Evolutionary conservation across 2,888 invertebrate genomes (phyloP), one percentile per base, ranked within the genome.

Genomic region (Pelosia muscerda): DNA sequence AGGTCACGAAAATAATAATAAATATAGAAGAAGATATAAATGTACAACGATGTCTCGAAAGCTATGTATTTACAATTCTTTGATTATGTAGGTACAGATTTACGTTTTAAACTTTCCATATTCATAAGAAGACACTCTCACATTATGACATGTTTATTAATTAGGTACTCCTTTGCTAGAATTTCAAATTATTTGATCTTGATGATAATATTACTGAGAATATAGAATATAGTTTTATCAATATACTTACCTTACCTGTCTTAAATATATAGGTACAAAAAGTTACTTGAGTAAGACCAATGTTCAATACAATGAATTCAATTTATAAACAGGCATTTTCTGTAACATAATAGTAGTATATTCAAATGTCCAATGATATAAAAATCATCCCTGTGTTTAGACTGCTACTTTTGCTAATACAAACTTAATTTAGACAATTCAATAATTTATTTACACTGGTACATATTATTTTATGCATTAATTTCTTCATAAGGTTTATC

Each of bases 1-100:
- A 82, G 82, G 82, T 82, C 82, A 81, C 71, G 69, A 83, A 81
- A 83, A 79, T 76, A 74, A 71, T 75, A 74, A 77, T 73, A 77
- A 78, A 79, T 75, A 73, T 75, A 79, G 76, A 78, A 79, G 76
- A 78, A 68, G 49, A 49, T 49, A n/a, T 73, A 71, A 67, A 74
- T 58, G 63, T 70, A 74, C 49, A 55, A 66, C 57, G 11, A 63
- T 64, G 22, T 65, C 38, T 62, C 55, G 34, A 62, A 11, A 61
- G 66, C 60, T 69, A 63, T 49, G 8, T 23, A 59, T 42, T 66
- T 60, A 77, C 60, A 62, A 69, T 65, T 72, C 34, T 65, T 59
- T 22, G 65, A n/a, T 54, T 22, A 28, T 58, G 34, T 65, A 63
- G 34, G 59, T 58, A 53, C 15, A 19, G 13, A 26, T 49, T 13